Percentiles rank a stretch among this genome's conserved stretches.
These are phyloP conservation scores for Gavialis gangeticus DNA, from an alignment of 2,113 vertebrate genomes.

Conservation along the genomic window DNA sequence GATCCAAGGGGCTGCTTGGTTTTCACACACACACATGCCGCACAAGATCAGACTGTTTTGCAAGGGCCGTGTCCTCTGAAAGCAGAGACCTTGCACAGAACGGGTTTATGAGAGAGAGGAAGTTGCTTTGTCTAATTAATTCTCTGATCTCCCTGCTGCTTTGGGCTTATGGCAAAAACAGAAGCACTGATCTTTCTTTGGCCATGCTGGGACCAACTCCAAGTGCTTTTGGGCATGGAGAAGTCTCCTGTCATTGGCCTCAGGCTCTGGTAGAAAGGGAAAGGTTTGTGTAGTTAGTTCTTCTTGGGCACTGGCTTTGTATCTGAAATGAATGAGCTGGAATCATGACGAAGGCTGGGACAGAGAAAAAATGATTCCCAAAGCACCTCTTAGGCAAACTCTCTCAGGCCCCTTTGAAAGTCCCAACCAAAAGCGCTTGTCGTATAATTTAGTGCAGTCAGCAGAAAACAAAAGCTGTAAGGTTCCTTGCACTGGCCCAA, in stretches of 20 bases:
- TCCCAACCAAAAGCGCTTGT: background rate
- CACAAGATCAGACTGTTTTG: background rate
- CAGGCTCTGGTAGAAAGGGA: background rate
- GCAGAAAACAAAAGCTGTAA: background rate
- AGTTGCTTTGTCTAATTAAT: background rate
- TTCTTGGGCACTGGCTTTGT: background rate
- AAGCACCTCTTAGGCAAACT: too few species aligned
- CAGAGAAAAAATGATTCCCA: too few species aligned
- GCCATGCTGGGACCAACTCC: background rate
- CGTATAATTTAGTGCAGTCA: background rate
- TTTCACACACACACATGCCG: background rate
- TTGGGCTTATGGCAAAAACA: background rate
- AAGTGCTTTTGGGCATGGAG: background rate
- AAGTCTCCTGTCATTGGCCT: background rate
- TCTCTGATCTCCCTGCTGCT: background rate
- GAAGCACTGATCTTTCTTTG: background rate
- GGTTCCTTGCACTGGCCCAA: background rate
- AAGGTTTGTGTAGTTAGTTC: background rate
- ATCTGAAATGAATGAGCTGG: background rate
- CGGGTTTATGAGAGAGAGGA: background rate
- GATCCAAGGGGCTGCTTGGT: background rate
- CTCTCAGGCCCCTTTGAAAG: background rate
- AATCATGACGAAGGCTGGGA: background rate
- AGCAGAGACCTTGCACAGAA: background rate
- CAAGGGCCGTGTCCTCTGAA: background rate